phyloP scores from a whole-genome alignment of 2,888 invertebrate species.

The Lamproptera curius region DNA sequence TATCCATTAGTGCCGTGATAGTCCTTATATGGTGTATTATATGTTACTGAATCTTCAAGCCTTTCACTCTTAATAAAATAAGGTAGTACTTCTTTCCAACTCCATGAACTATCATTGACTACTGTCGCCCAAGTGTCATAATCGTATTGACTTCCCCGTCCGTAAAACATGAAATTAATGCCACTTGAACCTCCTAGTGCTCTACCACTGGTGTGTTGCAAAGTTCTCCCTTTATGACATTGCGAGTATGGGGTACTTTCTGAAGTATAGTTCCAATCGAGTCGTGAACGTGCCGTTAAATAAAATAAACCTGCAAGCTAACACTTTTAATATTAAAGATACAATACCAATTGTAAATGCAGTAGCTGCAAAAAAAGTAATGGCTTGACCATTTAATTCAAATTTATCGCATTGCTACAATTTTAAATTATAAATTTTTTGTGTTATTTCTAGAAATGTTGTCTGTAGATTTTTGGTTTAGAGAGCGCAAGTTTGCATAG shows the following conservation, averaged over 20 bases:
- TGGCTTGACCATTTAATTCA: too few species aligned
- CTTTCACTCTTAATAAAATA: conserved; percentile 35
- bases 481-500: too few species aligned
- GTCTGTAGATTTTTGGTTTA: too few species aligned
- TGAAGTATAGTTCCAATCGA: conserved; percentile 32
- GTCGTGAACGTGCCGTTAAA: conserved; percentile 13
- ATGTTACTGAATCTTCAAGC: conserved; percentile 26
- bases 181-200: conserved; percentile 33
- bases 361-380: too few species aligned
- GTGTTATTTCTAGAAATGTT: too few species aligned
- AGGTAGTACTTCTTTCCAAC: conserved; percentile 27
- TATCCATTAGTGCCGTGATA: conserved; percentile 35
- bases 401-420: too few species aligned
- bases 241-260: conserved; percentile 22
- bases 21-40: conserved; percentile 22
- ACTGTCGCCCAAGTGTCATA: conserved; percentile 32
- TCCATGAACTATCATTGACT: conserved; percentile 30
- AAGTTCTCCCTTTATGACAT: conserved; percentile 20
- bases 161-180: conserved; percentile 31
- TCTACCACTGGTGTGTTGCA: conserved; percentile 27
- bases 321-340: neutral
- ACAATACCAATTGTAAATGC: neutral
- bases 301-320: conserved; percentile 22
- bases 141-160: conserved; percentile 31
- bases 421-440: too few species aligned